Evolutionary conservation across 2,113 vertebrate species (phyloP), one percentile per base, ranked within the genome.

Genomic region (Rhinopomastus cyanomelas): DNA sequence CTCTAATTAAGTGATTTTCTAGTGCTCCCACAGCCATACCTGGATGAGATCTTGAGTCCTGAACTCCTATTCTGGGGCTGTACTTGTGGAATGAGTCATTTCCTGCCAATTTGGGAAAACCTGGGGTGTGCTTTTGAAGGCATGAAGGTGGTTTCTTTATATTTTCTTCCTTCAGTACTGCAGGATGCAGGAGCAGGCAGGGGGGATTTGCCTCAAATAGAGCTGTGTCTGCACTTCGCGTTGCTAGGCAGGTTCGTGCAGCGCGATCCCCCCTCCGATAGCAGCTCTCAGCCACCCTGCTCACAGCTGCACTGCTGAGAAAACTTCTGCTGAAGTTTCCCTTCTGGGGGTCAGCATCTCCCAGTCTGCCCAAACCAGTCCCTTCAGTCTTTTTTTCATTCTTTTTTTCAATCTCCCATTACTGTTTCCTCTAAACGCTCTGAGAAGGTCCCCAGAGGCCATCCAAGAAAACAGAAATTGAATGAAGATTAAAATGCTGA

Each of bases 401-500:
- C 0, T 39, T 32, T 67, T 44, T 32, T 64, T 26, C 11, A 49
- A 64, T 60, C 80, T 91, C 57, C 73, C 49, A 17, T 64, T 37
- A 15, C 12, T 27, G 25, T 14, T 90, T 21, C 68, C 53, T 57
- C 76, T 87, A 26, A 94, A 92, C 93, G 92, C 68, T 90, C 87
- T 1, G 25, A 39, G 72, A 39, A 4, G 57, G 46, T 90, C 88
- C 94, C 94, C 62, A 46, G 86, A 59, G 94, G 69, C 75, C 55
- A 3, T 53, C 36, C 49, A 69, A 92, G 91, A 34, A 89, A 95
- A 81, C 0, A 65, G 85, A 92, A 85, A 94, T 72, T 26, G 91
- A 81, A 91, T 57, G 57, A 49, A 94, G 93, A 94, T 95, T 88
- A 78, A 95, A 93, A 93, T 39, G 89, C 74, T 95, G 93, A 85